Base-by-base conservation (phyloP, 2,888 invertebrate genomes). In the Lasiommata megera region DNA sequence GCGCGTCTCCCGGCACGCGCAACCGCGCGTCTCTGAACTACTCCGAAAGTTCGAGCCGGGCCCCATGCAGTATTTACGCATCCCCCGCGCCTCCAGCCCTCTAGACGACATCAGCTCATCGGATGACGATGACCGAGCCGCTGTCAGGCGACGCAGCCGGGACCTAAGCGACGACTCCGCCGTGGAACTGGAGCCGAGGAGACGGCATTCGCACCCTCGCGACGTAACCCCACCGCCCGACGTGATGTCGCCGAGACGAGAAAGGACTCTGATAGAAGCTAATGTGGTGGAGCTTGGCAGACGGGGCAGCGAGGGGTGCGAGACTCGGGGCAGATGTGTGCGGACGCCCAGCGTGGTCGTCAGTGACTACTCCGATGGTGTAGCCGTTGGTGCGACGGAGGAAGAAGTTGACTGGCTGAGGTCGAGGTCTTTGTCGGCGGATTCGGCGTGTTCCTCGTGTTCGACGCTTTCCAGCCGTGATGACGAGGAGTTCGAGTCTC, bases 301-400 rank as follows among this genome's bases (percentile, higher is more conserved):
- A 72, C 77, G 92, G 56, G 82, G 88, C 40, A 88, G 89, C 69
- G 90, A 90, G 66, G 90, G 92, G 66, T 74, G 82, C 63, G 86
- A 88, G 71, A 79, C 89, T 65, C 73, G 92, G 64, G 90, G 84
- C 68, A 72, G 88, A 71, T 95, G 94, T 70, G 95, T 95, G 80
- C 87, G 96, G 59, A 96, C 96, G 0, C 97, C 97, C 0, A 96
- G 96, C 55, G 96, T 97, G 44, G 96, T 97, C 2, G 96, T 97
- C 40, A 96, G 96, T 73, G 97, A 97, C 78, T 96, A 96, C 73
- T 96, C 96, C 0, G 96, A 96, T 72, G 96, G 87, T 0, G 75
- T 83, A 28, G 87, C 84, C 1, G 88, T 87, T 8, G 90, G 90
- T 3, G 89, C 88, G 2, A 87, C 88, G 0, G 81, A 81, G 54